These are phyloP conservation scores for Prochilodus magdalenae DNA, from an alignment of 2,113 vertebrate species.

Conservation along the genomic window DNA sequence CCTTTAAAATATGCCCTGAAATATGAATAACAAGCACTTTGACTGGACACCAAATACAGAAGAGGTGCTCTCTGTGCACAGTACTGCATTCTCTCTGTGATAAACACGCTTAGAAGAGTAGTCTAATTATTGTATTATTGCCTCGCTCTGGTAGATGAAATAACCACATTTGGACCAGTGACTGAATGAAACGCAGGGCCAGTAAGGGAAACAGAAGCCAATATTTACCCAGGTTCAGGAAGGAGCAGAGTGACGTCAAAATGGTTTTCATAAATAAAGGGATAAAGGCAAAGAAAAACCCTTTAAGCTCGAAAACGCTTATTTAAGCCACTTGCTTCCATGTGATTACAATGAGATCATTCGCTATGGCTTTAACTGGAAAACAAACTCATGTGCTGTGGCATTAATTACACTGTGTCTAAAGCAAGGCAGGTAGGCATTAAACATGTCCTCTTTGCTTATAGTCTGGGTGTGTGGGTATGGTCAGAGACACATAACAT, in stretches of 20 bases:
- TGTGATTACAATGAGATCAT: constrained; percentile 5
- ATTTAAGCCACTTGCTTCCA: background rate
- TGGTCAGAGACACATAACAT: background rate
- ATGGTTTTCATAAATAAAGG: background rate
- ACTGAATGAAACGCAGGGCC: background rate
- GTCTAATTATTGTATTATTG: too few relatives aligned
- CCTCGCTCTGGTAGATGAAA: background rate
- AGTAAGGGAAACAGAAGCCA: background rate
- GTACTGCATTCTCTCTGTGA: too few relatives aligned
- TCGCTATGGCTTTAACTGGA: background rate
- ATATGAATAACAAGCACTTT: too few relatives aligned
- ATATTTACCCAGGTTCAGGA: background rate
- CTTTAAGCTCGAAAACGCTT: background rate
- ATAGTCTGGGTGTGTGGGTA: background rate
- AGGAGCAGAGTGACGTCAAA: background rate
- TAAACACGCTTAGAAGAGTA: too few relatives aligned
- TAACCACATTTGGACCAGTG: background rate
- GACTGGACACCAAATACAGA: too few relatives aligned
- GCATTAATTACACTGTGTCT: background rate
- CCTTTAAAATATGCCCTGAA: too few relatives aligned
- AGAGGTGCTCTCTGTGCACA: too few relatives aligned
- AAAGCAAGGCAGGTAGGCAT: background rate
- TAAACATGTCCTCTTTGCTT: background rate
- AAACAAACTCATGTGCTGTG: background rate
- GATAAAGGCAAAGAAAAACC: background rate